Conservation (phyloP, 1,140 invertebrate genomes). For the Hormaphis cornu region DNA sequence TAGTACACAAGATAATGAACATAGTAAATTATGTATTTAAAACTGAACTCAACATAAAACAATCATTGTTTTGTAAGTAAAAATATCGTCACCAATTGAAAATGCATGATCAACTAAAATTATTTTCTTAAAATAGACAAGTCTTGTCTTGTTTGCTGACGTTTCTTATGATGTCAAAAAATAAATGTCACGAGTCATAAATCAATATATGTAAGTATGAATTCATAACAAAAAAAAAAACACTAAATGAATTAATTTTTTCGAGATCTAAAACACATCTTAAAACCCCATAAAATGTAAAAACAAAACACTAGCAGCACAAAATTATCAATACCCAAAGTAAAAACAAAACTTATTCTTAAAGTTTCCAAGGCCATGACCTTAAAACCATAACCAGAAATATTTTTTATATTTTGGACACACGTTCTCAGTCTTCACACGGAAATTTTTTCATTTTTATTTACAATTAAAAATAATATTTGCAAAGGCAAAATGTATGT, state of each 20-base stretch:
- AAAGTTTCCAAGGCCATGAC: neutral
- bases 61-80: neutral
- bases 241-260: neutral
- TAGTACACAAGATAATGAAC: too few relatives aligned
- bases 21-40: too few relatives aligned
- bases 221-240: conserved; percentile 1
- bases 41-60: too few relatives aligned
- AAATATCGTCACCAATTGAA: neutral
- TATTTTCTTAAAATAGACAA: neutral
- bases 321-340: conserved; percentile 2
- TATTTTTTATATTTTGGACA: conserved; percentile 2
- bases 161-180: neutral
- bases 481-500: neutral
- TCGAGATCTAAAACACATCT: conserved; percentile 20
- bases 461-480: conserved; percentile 1
- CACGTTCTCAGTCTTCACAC: conserved; percentile 14
- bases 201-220: neutral
- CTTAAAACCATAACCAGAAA: conserved; percentile 4
- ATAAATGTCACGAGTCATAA: neutral
- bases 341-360: neutral
- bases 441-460: neutral
- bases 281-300: conserved; percentile 10
- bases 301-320: conserved; percentile 10
- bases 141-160: neutral
- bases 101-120: neutral